phyloP scores from a whole-genome alignment of 2,888 invertebrate genomes.

The Lycia hirtaria region DNA sequence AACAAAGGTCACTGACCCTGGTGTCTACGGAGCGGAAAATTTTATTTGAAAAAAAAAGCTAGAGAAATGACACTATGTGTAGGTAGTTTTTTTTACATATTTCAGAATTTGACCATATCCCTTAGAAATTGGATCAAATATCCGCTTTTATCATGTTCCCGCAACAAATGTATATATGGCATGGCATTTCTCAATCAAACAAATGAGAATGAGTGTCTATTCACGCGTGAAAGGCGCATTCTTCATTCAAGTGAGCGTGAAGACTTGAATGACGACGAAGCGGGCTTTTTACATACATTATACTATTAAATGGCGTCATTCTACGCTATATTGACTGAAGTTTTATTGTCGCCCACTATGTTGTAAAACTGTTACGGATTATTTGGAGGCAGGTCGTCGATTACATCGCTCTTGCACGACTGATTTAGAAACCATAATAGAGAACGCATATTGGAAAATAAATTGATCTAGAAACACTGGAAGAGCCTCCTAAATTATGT shows the following conservation, averaged over 20 bases:
- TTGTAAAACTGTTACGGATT: slow-evolving; percentile 51
- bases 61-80: no score
- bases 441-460: slow-evolving; percentile 52
- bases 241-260: slow-evolving; percentile 19
- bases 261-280: slow-evolving; percentile 13
- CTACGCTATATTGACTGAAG: slow-evolving; percentile 14
- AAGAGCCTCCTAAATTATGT: slow-evolving; percentile 35
- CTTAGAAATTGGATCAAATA: no score
- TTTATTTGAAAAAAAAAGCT: no score
- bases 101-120: no score
- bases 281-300: slow-evolving; percentile 9
- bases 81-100: no score
- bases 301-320: slow-evolving; percentile 23
- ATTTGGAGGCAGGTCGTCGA: slow-evolving; percentile 53
- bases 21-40: no score
- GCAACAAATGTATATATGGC: no score
- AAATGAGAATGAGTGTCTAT: slow-evolving; percentile 18
- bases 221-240: slow-evolving; percentile 21
- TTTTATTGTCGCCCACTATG: slow-evolving; percentile 35
- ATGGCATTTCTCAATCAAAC: slow-evolving; percentile 28
- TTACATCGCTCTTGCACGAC: slow-evolving; percentile 62
- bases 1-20: no score
- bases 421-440: slow-evolving; percentile 72
- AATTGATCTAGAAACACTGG: slow-evolving; percentile 50
- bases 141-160: no score